phyloP scores from a whole-genome alignment of 2,888 invertebrate genomes.

The Acrobasis repandana region DNA sequence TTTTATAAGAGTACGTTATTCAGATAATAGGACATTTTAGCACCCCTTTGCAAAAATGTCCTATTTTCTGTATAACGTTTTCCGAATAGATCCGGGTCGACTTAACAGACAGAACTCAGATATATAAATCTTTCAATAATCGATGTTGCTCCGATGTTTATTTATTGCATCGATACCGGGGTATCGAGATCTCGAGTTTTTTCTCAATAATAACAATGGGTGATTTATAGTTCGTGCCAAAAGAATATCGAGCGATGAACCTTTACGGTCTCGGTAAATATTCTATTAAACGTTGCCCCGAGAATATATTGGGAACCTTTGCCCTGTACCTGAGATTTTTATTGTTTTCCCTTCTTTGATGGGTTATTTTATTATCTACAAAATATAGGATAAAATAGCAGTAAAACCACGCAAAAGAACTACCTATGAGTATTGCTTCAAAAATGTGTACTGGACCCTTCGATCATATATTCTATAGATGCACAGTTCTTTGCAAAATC shows the following conservation, averaged over 20 bases:
- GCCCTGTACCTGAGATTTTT: constrained; percentile 17
- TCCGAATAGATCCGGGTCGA: neutral
- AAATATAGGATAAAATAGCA: neutral
- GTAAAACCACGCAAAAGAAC: neutral
- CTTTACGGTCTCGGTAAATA: constrained; percentile 29
- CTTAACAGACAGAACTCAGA: constrained; percentile 50
- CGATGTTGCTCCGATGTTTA: constrained; percentile 70
- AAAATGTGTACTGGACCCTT: too few species aligned
- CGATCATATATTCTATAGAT: too few species aligned
- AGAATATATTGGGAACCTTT: constrained; percentile 22
- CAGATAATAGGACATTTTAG: neutral
- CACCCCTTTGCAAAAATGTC: neutral
- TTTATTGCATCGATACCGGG: constrained; percentile 63
- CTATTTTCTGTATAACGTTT: neutral
- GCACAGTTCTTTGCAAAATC: too few species aligned
- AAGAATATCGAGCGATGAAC: constrained; percentile 32
- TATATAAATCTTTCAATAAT: constrained; percentile 81
- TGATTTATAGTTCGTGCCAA: constrained; percentile 62
- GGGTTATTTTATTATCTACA: neutral
- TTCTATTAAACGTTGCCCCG: constrained; percentile 25
- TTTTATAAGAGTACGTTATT: neutral
- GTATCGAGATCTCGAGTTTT: constrained; percentile 61
- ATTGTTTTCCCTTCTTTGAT: constrained; percentile 1
- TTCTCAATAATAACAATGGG: constrained; percentile 65
- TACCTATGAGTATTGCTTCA: too few species aligned